phyloP scores from a whole-genome alignment of 53 echinoderm and acorn worm genomes.

The Echinarachnius parma region DNA sequence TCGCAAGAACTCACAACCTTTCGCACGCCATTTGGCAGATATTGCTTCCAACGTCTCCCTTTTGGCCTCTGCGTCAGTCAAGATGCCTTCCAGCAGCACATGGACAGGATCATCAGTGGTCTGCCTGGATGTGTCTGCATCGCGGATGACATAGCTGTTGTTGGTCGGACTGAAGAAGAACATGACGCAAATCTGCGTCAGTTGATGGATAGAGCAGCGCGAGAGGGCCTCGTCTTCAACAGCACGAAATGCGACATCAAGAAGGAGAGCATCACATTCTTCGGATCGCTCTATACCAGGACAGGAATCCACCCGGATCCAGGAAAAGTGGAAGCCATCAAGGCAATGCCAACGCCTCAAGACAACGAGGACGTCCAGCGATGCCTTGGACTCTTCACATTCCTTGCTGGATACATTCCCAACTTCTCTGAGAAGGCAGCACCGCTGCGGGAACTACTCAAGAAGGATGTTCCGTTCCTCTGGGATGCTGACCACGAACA shows the following conservation, averaged over 20 bases:
- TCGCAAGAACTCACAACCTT: slow-evolving; percentile 64
- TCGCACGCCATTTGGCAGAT: slow-evolving; percentile 63
- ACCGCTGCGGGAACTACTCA: too few relatives aligned
- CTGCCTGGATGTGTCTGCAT: slow-evolving; percentile 58
- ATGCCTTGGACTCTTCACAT: too few relatives aligned
- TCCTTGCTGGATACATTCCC: too few relatives aligned
- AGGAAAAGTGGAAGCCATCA: slow-evolving; percentile 19
- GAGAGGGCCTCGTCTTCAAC: slow-evolving; percentile 66
- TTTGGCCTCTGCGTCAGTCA: slow-evolving; percentile 65
- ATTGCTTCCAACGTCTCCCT: slow-evolving; percentile 60
- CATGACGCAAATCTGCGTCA: slow-evolving; percentile 35
- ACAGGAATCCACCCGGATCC: slow-evolving; percentile 30
- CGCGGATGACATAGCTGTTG: slow-evolving; percentile 53
- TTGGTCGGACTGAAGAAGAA: slow-evolving; percentile 42
- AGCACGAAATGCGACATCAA: slow-evolving; percentile 55
- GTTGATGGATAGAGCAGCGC: slow-evolving; percentile 37
- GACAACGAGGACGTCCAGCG: too few relatives aligned
- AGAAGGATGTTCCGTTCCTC: slow-evolving; percentile 14
- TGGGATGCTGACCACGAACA: slow-evolving; percentile 43
- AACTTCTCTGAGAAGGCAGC: too few relatives aligned
- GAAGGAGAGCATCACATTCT: slow-evolving; percentile 29
- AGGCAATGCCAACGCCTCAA: slow-evolving; percentile 7
- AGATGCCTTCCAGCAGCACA: slow-evolving; percentile 63
- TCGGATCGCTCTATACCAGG: slow-evolving; percentile 48
- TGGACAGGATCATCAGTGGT: slow-evolving; percentile 45